These are phyloP conservation scores for Heteromurus nitidus DNA, from an alignment of 2,888 invertebrate species.

Conservation along the genomic window DNA sequence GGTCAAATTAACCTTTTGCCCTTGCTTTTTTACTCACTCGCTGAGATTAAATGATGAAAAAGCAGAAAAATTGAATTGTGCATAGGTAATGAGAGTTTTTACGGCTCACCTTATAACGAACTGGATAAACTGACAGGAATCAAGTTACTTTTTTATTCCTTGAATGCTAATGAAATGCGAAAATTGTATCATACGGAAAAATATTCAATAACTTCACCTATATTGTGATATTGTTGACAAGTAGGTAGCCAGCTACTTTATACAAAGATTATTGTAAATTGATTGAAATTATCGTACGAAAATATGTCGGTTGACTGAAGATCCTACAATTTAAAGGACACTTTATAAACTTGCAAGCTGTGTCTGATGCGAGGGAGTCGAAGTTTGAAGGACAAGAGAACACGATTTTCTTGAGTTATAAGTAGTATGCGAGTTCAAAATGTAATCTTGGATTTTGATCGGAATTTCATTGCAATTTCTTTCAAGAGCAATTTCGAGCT, in stretches of 20 bases:
- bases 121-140: conserved; percentile 14
- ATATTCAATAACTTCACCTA: too few relatives aligned
- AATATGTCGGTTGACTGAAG: too few relatives aligned
- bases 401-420: not conserved
- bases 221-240: too few relatives aligned
- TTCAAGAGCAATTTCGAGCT: too few relatives aligned
- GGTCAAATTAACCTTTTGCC: conserved; percentile 18
- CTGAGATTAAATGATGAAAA: not conserved
- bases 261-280: too few relatives aligned
- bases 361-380: not conserved
- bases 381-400: not conserved
- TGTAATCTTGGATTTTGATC: not conserved
- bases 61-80: conserved; percentile 1
- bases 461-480: not conserved
- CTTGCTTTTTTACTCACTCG: conserved; percentile 1
- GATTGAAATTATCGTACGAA: too few relatives aligned
- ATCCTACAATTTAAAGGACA: too few relatives aligned
- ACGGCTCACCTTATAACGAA: conserved; percentile 6
- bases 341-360: too few relatives aligned
- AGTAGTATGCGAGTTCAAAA: not conserved
- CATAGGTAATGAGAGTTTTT: conserved; percentile 18
- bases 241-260: too few relatives aligned
- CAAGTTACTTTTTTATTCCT: not conserved
- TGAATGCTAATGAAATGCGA: too few relatives aligned
- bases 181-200: too few relatives aligned